Evolutionary conservation across 2,888 invertebrate species (phyloP), one percentile per base, ranked within the genome.

Genomic region (Tachina fera): DNA sequence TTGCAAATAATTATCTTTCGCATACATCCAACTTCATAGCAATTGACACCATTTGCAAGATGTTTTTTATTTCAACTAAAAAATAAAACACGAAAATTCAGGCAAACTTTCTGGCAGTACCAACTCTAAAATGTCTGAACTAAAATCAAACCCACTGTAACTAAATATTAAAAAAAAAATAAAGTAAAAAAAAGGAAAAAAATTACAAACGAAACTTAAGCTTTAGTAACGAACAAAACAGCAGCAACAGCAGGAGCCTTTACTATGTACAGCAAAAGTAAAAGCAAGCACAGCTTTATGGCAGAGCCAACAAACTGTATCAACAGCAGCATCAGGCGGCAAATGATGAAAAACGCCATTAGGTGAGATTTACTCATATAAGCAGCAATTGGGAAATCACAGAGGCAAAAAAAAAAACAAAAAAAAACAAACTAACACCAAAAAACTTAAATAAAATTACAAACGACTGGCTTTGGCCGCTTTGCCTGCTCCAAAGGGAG

Each of bases 271-370:
- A 53, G 53, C 51, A 49, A 60, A 49, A 51, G 45, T 58, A 49
- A 53, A 53, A 60, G 61, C 75, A 70, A 56, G 31, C 56, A 47
- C 74, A 68, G 61, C 49, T 68, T 78, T 39, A 78, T 45, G 61
- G 58, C n/a, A 74, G 51, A 70, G 67, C 56, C 47, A 68, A 58
- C 41, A 70, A 70, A 67, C 39, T 68, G 68, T 81, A 86, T 77
- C 72, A 80, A 83, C 70, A 72, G 71, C 76, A 88, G 89, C 91
- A 91, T 90, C 92, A 92, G 91, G 90, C 91, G 91, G 92, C 90
- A 91, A 91, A 90, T 90, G 90, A 91, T 90, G 90, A 89, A 90
- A 92, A 91, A 91, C 90, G 89, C 91, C 91, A 91, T 92, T 91
- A 91, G 91, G 91, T 90, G 90, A 91, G 91, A 91, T 91, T 91